Evolutionary conservation across 2,888 invertebrate genomes (phyloP).

Genomic region (Synergus laeviventris): DNA sequence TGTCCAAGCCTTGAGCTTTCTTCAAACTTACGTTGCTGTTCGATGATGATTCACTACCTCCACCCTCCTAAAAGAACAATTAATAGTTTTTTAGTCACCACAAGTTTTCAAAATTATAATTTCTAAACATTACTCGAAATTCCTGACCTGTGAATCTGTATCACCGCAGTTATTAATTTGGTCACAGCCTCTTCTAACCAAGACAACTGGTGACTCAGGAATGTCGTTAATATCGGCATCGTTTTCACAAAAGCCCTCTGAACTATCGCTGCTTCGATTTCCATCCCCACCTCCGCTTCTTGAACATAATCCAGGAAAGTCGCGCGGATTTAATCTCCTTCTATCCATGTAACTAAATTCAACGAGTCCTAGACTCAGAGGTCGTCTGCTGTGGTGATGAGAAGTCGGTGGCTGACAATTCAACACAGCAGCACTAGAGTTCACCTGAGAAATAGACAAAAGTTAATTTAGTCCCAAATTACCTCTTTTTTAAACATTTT

Average conservation of each 20-base stretch:
- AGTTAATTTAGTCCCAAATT: slow-evolving; percentile 7
- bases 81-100: slow-evolving; percentile 18
- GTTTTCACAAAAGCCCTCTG: slow-evolving; percentile 97
- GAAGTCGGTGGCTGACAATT: slow-evolving; percentile 82
- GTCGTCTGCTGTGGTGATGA: slow-evolving; percentile 74
- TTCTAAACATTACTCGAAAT: not conserved
- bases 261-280: slow-evolving; percentile 94
- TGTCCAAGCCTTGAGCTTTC: slow-evolving; percentile 72
- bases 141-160: slow-evolving; percentile 71
- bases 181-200: slow-evolving; percentile 79
- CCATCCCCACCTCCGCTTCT: slow-evolving; percentile 79
- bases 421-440: slow-evolving; percentile 89
- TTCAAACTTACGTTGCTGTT: slow-evolving; percentile 75
- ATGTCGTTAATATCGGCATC: slow-evolving; percentile 85
- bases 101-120: not conserved
- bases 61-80: slow-evolving; percentile 78
- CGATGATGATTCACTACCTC: slow-evolving; percentile 80
- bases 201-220: slow-evolving; percentile 73
- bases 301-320: slow-evolving; percentile 70
- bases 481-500: not conserved
- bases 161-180: slow-evolving; percentile 71
- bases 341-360: slow-evolving; percentile 75
- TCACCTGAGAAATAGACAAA: slow-evolving; percentile 78
- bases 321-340: slow-evolving; percentile 70
- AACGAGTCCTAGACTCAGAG: slow-evolving; percentile 75